Evolutionary conservation across 2,113 vertebrate species (phyloP).

Genomic region (Onychorhynchus coronatus): DNA sequence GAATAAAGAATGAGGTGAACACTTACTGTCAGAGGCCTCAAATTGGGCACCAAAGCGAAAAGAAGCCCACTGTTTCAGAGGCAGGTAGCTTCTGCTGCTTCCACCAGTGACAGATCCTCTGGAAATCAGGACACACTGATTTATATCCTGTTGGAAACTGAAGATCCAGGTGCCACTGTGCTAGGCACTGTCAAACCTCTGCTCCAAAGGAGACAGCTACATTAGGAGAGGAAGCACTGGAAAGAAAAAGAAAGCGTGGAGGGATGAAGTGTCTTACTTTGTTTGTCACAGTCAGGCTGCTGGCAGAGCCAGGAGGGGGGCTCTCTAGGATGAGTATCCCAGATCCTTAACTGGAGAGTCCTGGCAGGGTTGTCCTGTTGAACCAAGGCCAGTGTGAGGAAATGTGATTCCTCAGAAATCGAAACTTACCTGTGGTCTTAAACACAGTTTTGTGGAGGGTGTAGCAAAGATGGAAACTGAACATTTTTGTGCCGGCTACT

Average conservation of each 20-base stretch:
- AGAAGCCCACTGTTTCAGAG: not conserved
- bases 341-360: not conserved
- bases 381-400: not conserved
- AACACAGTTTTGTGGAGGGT: not conserved
- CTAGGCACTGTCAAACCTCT: not conserved
- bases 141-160: not conserved
- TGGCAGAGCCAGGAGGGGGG: not conserved
- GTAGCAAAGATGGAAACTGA: not conserved
- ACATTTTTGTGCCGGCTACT: accelerated
- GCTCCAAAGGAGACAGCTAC: not conserved
- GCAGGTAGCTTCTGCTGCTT: not conserved
- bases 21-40: slow-evolving; percentile 24
- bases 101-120: not conserved
- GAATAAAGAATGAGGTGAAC: slow-evolving; percentile 30
- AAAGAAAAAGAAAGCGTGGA: not conserved
- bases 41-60: not conserved
- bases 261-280: not conserved
- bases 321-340: not conserved
- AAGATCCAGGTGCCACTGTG: not conserved
- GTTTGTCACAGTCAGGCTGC: accelerated
- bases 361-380: not conserved
- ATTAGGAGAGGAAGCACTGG: not conserved
- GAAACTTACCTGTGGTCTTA: not conserved
- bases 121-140: not conserved
- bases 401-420: not conserved